Percentiles rank a stretch among this genome's conserved stretches.
These are phyloP conservation scores for Helleia helle DNA, from an alignment of 2,888 invertebrate genomes.

Conservation along the genomic window DNA sequence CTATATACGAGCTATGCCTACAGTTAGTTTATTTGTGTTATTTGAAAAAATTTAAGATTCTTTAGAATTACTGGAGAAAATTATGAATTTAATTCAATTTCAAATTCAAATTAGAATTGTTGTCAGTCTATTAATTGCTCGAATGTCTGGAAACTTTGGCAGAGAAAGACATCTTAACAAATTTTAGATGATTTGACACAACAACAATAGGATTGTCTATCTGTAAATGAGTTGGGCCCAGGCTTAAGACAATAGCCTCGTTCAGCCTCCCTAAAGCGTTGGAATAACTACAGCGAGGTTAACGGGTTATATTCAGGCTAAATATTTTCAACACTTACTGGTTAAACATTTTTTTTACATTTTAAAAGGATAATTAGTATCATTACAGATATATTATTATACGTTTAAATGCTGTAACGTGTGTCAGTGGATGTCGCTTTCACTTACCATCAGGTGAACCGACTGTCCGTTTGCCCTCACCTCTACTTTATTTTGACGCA, in stretches of 20 bases:
- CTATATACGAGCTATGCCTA: too few relatives aligned
- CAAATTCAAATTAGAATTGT: too few relatives aligned
- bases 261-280: constrained; percentile 59
- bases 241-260: constrained; percentile 53
- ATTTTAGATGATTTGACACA: constrained; percentile 44
- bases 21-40: too few relatives aligned
- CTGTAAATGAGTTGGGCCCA: constrained; percentile 52
- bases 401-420: too few relatives aligned
- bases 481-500: too few relatives aligned
- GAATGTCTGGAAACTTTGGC: constrained; percentile 39
- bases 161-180: constrained; percentile 49
- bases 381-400: too few relatives aligned
- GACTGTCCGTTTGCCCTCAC: too few relatives aligned
- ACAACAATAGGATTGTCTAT: constrained; percentile 62
- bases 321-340: background rate
- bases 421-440: too few relatives aligned
- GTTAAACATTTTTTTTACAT: background rate
- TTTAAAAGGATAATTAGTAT: too few relatives aligned
- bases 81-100: background rate
- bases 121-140: constrained; percentile 25
- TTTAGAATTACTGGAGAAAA: too few relatives aligned
- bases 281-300: constrained; percentile 47
- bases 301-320: constrained; percentile 29
- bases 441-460: too few relatives aligned
- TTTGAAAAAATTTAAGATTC: too few relatives aligned